A percentile compares a stretch with the other conserved stretches of the same genome.
phyloP scores from a whole-genome alignment of 2,113 vertebrate species.

The Paramisgurnus dabryanus region DNA sequence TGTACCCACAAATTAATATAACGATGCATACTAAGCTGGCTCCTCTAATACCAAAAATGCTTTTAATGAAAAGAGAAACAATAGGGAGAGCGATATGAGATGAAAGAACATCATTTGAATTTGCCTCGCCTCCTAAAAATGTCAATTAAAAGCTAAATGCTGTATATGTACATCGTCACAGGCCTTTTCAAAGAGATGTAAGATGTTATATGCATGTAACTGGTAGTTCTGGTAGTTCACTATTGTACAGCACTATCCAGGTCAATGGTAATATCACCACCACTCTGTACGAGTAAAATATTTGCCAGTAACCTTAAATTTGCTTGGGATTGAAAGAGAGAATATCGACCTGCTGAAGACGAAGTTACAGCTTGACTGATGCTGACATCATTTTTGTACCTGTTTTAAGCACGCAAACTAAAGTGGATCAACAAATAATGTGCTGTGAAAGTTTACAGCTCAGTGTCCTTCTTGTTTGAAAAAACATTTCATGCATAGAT shows the following conservation, averaged over 20 bases:
- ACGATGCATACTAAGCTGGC: background rate
- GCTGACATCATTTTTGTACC: background rate
- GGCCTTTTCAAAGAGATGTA: slow-evolving; percentile 36
- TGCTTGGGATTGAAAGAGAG: background rate
- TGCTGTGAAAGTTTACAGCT: slow-evolving; percentile 62
- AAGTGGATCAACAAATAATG: slow-evolving; percentile 40
- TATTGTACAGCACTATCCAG: slow-evolving; percentile 20
- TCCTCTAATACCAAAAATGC: background rate
- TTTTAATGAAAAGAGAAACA: background rate
- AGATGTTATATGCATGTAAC: slow-evolving; percentile 7
- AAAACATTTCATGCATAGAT: slow-evolving; percentile 81
- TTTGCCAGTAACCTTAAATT: too few relatives aligned
- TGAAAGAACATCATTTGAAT: slow-evolving; percentile 1
- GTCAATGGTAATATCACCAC: slow-evolving; percentile 39
- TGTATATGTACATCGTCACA: background rate
- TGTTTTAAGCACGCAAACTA: slow-evolving; percentile 34
- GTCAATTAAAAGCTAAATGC: slow-evolving; percentile 1
- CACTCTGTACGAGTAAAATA: slow-evolving; percentile 4
- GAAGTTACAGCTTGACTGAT: background rate
- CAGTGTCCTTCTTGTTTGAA: slow-evolving; percentile 59
- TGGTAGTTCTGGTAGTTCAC: slow-evolving; percentile 21
- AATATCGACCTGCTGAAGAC: background rate
- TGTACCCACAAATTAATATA: slow-evolving; percentile 3
- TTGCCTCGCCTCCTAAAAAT: background rate
- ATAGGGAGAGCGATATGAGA: slow-evolving; percentile 13